Conservation (phyloP, 1,140 invertebrate species). For the Anoplolepis gracilipes region DNA sequence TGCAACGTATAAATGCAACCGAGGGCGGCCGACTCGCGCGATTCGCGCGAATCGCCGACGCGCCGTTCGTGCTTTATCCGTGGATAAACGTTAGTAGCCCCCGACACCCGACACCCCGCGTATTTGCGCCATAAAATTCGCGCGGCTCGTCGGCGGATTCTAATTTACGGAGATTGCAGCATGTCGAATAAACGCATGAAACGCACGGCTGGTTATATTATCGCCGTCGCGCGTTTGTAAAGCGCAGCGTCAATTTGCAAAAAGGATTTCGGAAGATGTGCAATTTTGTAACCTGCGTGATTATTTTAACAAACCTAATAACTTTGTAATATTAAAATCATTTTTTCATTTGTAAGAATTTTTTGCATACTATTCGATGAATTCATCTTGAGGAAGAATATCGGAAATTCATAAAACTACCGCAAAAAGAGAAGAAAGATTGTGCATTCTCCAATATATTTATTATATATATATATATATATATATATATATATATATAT, state of each 20-base stretch:
- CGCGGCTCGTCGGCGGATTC: constrained; percentile 34
- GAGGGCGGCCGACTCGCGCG: neutral
- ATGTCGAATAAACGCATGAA: constrained; percentile 44
- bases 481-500: no score
- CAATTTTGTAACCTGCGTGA: constrained; percentile 5
- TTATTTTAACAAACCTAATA: constrained; percentile 24
- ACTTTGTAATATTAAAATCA: constrained; percentile 5
- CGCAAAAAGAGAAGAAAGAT: neutral
- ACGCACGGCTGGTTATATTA: constrained; percentile 11
- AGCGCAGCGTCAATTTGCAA: constrained; percentile 30
- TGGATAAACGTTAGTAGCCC: constrained; percentile 4
- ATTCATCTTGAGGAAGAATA: neutral
- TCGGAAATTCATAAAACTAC: neutral
- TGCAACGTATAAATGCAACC: constrained; percentile 52
- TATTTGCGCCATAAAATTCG: constrained; percentile 55
- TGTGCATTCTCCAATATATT: neutral
- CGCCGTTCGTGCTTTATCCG: constrained; percentile 58
- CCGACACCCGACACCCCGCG: constrained; percentile 33
- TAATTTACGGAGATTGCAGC: constrained; percentile 52
- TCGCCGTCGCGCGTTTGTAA: neutral
- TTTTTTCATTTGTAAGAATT: neutral
- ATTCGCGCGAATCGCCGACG: constrained; percentile 42
- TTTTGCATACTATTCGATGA: neutral
- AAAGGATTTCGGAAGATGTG: neutral
- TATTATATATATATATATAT: no score